Evolutionary conservation across 2,888 invertebrate species (phyloP).

Genomic region (Ophioninae sp.): DNA sequence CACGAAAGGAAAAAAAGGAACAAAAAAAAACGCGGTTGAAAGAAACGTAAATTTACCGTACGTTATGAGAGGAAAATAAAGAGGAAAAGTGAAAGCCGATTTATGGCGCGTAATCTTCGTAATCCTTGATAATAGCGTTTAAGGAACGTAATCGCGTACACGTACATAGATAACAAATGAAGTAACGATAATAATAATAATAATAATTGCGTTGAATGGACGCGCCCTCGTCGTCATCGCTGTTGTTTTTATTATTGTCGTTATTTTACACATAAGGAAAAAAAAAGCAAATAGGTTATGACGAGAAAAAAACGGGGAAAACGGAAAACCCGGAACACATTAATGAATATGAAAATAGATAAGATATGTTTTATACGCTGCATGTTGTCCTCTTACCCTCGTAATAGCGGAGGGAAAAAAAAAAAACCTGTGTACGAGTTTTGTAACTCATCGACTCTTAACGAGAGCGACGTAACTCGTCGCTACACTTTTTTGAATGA

Average conservation of each 20-base stretch:
- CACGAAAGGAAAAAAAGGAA: not conserved
- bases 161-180: conserved; percentile 22
- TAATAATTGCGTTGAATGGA: conserved; percentile 52
- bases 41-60: conserved; percentile 42
- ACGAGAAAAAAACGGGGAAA: conserved; percentile 63
- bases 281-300: conserved; percentile 57
- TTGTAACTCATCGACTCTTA: conserved; percentile 35
- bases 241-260: not conserved
- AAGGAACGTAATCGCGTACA: conserved; percentile 59
- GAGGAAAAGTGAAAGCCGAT: conserved; percentile 19
- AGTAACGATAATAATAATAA: conserved; percentile 62
- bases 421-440: conserved; percentile 14
- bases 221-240: not conserved
- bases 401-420: conserved; percentile 17
- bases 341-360: conserved; percentile 69
- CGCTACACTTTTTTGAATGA: conserved; percentile 44
- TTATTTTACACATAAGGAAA: conserved; percentile 6
- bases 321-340: conserved; percentile 62
- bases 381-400: conserved; percentile 68
- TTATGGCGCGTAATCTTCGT: conserved; percentile 39
- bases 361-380: conserved; percentile 81
- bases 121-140: conserved; percentile 54
- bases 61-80: not conserved
- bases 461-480: conserved; percentile 38
- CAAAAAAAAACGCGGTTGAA: conserved; percentile 38